Conservation (phyloP, 2,113 vertebrate species). For the Prochilodus magdalenae region DNA sequence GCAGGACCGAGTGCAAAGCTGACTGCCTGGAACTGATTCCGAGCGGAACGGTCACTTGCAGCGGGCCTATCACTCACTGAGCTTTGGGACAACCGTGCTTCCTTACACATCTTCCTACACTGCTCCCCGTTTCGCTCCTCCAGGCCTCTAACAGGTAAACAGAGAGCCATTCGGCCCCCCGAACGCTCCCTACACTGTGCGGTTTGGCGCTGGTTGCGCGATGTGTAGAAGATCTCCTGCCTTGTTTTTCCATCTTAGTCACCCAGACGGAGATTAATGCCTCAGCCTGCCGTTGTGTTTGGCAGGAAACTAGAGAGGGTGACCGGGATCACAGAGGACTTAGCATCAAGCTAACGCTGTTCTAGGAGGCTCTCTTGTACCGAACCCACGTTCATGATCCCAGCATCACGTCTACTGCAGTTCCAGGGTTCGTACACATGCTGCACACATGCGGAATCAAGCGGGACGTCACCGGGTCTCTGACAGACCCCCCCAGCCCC, state of each 20-base stretch:
- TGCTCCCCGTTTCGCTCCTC: not conserved
- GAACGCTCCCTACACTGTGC: not conserved
- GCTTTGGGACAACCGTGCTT: not conserved
- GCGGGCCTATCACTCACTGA: not conserved
- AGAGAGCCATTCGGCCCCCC: not conserved
- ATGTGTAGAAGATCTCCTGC: not conserved
- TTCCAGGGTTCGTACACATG: conserved; percentile 26
- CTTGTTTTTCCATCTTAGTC: conserved; percentile 32
- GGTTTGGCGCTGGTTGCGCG: not conserved
- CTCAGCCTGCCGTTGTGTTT: conserved; percentile 47
- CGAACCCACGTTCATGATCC: not conserved
- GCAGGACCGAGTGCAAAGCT: conserved; percentile 3
- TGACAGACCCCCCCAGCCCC: too few relatives aligned
- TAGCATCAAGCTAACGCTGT: conserved; percentile 28
- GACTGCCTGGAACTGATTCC: not conserved
- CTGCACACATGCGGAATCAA: conserved; percentile 20
- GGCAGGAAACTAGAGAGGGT: conserved; percentile 16
- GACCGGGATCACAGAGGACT: conserved; percentile 6
- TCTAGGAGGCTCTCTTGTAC: not conserved
- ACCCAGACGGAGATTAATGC: conserved; percentile 32
- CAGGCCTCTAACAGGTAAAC: not conserved
- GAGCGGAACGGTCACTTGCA: not conserved
- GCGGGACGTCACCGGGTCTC: conserved; percentile 13
- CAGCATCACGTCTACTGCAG: not conserved
- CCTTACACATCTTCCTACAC: not conserved